These are phyloP conservation scores for Zaprionus tsacasi DNA, from an alignment of 1,140 invertebrate genomes.

Conservation along the genomic window DNA sequence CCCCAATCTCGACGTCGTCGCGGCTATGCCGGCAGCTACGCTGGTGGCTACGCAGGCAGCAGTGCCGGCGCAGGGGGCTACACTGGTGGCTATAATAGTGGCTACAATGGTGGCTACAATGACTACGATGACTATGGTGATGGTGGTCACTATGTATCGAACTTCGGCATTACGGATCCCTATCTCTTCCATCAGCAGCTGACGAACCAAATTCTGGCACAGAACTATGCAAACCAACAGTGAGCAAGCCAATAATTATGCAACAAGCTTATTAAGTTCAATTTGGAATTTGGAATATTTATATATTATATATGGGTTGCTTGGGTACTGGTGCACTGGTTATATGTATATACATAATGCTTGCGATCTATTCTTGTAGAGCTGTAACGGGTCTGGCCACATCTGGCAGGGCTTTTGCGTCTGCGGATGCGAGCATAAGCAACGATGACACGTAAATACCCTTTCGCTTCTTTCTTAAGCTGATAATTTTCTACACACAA, in stretches of 20 bases:
- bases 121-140: constrained; percentile 65
- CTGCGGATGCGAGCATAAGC: constrained; percentile 71
- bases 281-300: neutral
- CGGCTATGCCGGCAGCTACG: constrained; percentile 59
- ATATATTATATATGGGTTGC: neutral
- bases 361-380: constrained; percentile 69
- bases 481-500: neutral
- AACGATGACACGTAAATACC: constrained; percentile 70
- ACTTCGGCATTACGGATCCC: constrained; percentile 75
- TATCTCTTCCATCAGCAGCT: constrained; percentile 80
- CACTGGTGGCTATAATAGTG: constrained; percentile 42
- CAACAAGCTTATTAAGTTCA: neutral
- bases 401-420: constrained; percentile 70
- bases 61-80: constrained; percentile 27
- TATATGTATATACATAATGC: constrained; percentile 43
- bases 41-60: constrained; percentile 39
- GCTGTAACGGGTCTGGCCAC: constrained; percentile 74
- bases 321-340: constrained; percentile 20
- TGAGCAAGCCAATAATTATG: constrained; percentile 43
- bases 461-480: constrained; percentile 22
- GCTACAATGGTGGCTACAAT: constrained; percentile 47
- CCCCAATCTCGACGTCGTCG: constrained; percentile 33
- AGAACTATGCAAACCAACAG: constrained; percentile 76
- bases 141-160: constrained; percentile 48
- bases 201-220: constrained; percentile 79